Percentiles rank a stretch among this genome's conserved stretches.
These are phyloP conservation scores for Cheilosia pagana DNA, from an alignment of 2,888 invertebrate genomes.

Conservation along the genomic window DNA sequence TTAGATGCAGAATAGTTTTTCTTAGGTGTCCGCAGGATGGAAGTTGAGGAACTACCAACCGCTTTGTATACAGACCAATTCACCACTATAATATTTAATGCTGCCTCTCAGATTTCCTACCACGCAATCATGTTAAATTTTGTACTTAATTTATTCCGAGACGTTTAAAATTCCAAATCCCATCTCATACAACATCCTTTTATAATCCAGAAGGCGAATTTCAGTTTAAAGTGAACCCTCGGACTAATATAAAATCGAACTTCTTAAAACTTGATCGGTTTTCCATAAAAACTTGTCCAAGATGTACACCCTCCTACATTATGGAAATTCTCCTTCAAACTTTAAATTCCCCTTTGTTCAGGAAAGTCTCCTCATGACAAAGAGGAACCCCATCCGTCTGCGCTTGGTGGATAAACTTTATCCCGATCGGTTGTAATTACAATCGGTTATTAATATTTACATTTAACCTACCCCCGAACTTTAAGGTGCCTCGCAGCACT, in stretches of 20 bases:
- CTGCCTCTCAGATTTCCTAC: no score
- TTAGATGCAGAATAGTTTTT: no score
- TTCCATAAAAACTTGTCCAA: constrained; percentile 20
- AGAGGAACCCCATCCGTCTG: not conserved
- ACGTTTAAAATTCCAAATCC: no score
- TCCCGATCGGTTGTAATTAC: constrained; percentile 43
- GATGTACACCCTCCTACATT: constrained; percentile 17
- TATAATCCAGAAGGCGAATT: not conserved
- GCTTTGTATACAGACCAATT: no score
- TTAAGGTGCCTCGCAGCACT: not conserved
- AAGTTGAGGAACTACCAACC: no score
- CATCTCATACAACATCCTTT: no score
- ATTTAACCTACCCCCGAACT: not conserved
- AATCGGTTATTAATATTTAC: constrained; percentile 57
- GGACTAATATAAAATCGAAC: not conserved
- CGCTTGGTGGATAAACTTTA: constrained; percentile 27
- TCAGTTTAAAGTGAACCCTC: not conserved
- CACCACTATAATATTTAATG: no score
- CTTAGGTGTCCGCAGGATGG: no score
- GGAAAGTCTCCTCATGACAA: not conserved
- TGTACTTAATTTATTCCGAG: no score
- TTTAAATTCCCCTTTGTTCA: not conserved
- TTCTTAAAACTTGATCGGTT: constrained; percentile 16
- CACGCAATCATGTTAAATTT: no score
- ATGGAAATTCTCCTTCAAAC: constrained; percentile 28